These are phyloP conservation scores for Hydrozoanthus tunicans DNA, from an alignment of 64 coral and sea anemone genomes.

Conservation along the genomic window DNA sequence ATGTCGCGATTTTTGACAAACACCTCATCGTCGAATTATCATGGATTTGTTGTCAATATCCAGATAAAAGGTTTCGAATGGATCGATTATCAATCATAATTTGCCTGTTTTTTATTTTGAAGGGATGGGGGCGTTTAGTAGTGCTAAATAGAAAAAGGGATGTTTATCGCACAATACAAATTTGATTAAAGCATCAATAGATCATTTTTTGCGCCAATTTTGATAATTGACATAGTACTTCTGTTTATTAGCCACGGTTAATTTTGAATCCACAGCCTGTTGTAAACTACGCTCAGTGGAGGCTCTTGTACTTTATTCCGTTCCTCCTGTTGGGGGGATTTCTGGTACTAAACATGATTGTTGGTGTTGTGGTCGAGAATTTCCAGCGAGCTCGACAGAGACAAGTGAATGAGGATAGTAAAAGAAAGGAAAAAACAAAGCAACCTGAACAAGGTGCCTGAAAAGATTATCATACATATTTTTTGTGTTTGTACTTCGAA, in stretches of 20 bases:
- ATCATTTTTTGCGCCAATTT: not conserved
- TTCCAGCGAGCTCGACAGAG: slow-evolving; percentile 91
- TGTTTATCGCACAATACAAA: no score
- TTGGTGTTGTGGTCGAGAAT: slow-evolving; percentile 96
- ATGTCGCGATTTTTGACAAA: no score
- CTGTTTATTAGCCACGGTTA: not conserved
- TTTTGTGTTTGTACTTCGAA: not conserved
- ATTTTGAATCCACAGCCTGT: slow-evolving; percentile 65
- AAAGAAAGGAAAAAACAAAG: slow-evolving; percentile 24
- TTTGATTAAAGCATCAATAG: no score
- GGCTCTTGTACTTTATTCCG: slow-evolving; percentile 90
- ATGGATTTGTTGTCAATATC: no score
- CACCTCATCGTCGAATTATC: no score
- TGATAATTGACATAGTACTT: not conserved
- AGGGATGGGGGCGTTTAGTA: no score
- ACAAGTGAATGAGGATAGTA: slow-evolving; percentile 72
- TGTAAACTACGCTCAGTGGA: slow-evolving; percentile 86
- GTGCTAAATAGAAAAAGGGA: no score
- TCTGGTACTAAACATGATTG: slow-evolving; percentile 96
- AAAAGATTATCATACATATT: slow-evolving; percentile 40
- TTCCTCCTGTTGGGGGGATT: slow-evolving; percentile 94
- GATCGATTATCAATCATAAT: no score
- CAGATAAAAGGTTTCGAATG: no score
- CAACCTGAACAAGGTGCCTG: slow-evolving; percentile 1
- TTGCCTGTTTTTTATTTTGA: no score